Percentiles rank a stretch among this genome's conserved stretches.
phyloP scores from a whole-genome alignment of 2,888 invertebrate species.

The Eugnorisma glareosa region DNA sequence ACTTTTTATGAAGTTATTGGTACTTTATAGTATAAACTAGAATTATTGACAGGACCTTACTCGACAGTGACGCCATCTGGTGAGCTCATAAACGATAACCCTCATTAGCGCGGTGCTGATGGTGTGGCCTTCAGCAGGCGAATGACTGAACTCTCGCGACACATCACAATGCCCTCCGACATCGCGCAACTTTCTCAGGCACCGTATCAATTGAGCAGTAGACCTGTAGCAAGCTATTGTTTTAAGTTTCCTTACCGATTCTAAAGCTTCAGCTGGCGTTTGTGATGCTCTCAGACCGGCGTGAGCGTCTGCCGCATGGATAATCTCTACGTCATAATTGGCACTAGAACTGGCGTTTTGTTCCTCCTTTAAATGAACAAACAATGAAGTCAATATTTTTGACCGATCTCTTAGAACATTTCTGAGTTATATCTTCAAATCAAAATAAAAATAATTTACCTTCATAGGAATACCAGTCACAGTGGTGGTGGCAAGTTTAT shows the following conservation, averaged over 20 bases:
- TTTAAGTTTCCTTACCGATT: conserved; percentile 76
- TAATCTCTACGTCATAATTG: conserved; percentile 99
- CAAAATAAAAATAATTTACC: conserved; percentile 75
- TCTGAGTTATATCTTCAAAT: not conserved
- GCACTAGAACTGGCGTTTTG: conserved; percentile 99
- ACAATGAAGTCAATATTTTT: not conserved
- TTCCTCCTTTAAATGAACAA: conserved; percentile 92
- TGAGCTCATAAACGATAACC: no score
- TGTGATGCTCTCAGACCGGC: conserved; percentile 93
- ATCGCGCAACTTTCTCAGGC: not conserved
- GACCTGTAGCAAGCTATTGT: not conserved
- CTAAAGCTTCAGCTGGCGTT: conserved; percentile 84
- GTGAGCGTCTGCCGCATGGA: conserved; percentile 97
- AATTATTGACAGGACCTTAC: no score
- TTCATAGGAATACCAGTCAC: conserved; percentile 99
- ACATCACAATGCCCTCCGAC: not conserved
- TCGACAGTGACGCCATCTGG: no score
- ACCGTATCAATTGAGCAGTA: not conserved
- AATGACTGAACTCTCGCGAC: not conserved
- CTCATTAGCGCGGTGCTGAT: not conserved
- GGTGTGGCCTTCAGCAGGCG: not conserved
- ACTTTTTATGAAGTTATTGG: no score
- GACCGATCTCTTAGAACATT: not conserved
- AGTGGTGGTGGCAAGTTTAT: conserved; percentile 97
- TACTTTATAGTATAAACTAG: no score